Evolutionary conservation across 2,113 vertebrate species (phyloP).

Genomic region (human): GRCh38 chr15:64078001-64078500

Average conservation of each 20-base stretch:
- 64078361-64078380: too few relatives aligned
- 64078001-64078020: not conserved
- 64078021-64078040: not conserved
- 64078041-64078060: not conserved
- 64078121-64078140: not conserved
- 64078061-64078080: not conserved
- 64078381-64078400: too few relatives aligned
- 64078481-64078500: too few relatives aligned
- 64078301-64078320: not conserved
- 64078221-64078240: not conserved
- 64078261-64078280: not conserved
- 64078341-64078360: too few relatives aligned
- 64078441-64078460: too few relatives aligned
- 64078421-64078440: too few relatives aligned
- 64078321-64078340: not conserved
- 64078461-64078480: too few relatives aligned
- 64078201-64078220: not conserved
- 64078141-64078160: not conserved
- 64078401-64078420: too few relatives aligned
- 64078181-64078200: not conserved
- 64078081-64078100: not conserved
- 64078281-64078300: not conserved
- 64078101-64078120: not conserved
- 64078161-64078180: not conserved
- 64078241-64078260: not conserved